Percentiles rank a stretch among this genome's conserved stretches.
Conservation (phyloP, 23 tunicate genomes). For the Trididemnum nubilum region DNA sequence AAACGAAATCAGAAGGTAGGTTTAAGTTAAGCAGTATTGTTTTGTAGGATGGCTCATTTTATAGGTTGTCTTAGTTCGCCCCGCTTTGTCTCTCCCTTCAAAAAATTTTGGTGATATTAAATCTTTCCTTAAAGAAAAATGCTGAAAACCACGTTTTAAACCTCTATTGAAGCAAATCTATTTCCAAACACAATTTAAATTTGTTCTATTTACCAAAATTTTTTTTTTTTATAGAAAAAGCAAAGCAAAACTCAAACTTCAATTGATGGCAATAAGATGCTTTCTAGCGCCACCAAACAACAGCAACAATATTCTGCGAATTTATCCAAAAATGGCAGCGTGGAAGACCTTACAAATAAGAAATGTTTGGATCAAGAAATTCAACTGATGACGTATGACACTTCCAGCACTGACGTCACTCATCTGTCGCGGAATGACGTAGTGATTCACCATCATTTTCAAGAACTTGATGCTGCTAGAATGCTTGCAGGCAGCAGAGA, state of each 20-base stretch:
- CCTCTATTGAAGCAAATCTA: too few relatives aligned
- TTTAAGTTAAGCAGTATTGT: too few relatives aligned
- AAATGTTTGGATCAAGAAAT: slow-evolving; percentile 7
- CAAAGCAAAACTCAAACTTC: background rate
- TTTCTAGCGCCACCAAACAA: slow-evolving; percentile 1
- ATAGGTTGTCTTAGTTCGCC: too few relatives aligned
- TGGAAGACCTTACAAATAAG: background rate
- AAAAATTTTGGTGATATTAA: too few relatives aligned
- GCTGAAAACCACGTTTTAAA: background rate
- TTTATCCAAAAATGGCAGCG: background rate
- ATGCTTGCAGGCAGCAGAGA: too few relatives aligned
- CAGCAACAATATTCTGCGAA: background rate
- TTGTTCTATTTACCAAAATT: too few relatives aligned
- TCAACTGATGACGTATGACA: slow-evolving; percentile 18
- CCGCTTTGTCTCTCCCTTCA: too few relatives aligned
- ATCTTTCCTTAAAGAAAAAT: background rate
- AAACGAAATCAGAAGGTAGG: slow-evolving; percentile 31
- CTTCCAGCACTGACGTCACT: slow-evolving; percentile 42
- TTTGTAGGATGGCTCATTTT: too few relatives aligned
- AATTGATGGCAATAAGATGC: background rate
- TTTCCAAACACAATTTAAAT: too few relatives aligned
- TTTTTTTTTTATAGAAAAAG: background rate
- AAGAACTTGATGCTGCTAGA: background rate
- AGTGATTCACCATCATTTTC: slow-evolving; percentile 26
- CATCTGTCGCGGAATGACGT: slow-evolving; percentile 43